These are phyloP conservation scores for Cephus pygmeus DNA, from an alignment of 2,888 invertebrate species.

Conservation along the genomic window DNA sequence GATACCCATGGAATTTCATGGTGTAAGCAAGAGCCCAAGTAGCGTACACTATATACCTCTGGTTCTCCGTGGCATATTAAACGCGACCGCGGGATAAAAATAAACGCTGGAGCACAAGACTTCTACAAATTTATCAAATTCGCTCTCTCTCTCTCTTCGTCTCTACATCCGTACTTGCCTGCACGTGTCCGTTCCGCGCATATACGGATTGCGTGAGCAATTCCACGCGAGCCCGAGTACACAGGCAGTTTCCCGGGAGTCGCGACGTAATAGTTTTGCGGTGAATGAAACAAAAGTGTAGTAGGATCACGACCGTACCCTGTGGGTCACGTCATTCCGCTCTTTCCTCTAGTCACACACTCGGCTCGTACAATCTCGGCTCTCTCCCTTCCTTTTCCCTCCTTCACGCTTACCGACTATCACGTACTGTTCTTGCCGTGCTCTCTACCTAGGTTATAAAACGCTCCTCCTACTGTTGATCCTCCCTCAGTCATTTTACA, in stretches of 20 bases:
- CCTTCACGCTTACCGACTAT: background rate
- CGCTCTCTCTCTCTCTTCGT: constrained; percentile 10
- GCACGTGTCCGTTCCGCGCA: background rate
- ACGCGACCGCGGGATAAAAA: background rate
- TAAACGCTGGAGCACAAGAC: background rate
- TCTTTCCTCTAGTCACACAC: constrained; percentile 1
- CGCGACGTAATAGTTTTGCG: constrained; percentile 1
- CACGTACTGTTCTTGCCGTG: background rate
- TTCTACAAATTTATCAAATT: background rate
- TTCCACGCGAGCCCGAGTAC: background rate
- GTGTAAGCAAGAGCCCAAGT: background rate
- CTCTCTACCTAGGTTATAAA: background rate
- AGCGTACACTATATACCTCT: background rate
- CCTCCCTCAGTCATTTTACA: background rate
- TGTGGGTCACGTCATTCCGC: background rate
- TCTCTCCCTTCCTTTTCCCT: background rate
- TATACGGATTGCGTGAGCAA: background rate
- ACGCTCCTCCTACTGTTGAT: background rate
- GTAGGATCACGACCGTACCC: background rate
- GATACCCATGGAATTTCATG: background rate
- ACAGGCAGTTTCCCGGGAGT: background rate
- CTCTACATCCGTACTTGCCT: background rate
- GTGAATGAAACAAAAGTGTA: constrained; percentile 10
- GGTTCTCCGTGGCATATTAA: background rate
- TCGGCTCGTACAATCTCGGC: background rate